phyloP scores from a whole-genome alignment of 2,888 invertebrate genomes.

The Scaptomyza parva region DNA sequence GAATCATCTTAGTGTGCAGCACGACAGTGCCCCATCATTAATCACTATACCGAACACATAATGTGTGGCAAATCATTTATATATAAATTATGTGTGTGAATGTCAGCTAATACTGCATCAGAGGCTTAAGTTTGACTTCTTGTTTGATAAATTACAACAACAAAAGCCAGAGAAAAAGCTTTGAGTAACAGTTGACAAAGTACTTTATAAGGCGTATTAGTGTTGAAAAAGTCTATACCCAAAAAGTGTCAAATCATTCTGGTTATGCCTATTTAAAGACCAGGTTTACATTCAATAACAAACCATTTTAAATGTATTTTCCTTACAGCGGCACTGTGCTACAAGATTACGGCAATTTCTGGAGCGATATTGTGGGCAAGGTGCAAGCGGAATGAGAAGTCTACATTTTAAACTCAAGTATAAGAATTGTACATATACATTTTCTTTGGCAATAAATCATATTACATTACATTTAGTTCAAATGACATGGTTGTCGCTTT shows the following conservation, averaged over 20 bases:
- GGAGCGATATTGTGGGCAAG: slow-evolving; percentile 89
- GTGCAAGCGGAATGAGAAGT: slow-evolving; percentile 65
- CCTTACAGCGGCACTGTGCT: slow-evolving; percentile 90
- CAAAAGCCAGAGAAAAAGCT: background rate
- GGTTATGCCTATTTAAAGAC: slow-evolving; percentile 44
- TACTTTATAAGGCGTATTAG: slow-evolving; percentile 20
- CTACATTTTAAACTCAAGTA: slow-evolving; percentile 6
- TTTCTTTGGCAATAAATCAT: slow-evolving; percentile 62
- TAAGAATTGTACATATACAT: slow-evolving; percentile 31
- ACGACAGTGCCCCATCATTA: slow-evolving; percentile 54
- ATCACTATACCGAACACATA: slow-evolving; percentile 53
- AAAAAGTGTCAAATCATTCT: slow-evolving; percentile 54
- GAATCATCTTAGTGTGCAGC: slow-evolving; percentile 1
- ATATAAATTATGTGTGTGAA: slow-evolving; percentile 39
- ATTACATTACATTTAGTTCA: slow-evolving; percentile 52
- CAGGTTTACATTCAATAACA: slow-evolving; percentile 32
- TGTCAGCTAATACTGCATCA: slow-evolving; percentile 3
- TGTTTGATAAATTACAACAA: slow-evolving; percentile 45
- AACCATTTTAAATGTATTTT: slow-evolving; percentile 4
- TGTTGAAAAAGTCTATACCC: slow-evolving; percentile 10
- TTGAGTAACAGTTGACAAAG: background rate
- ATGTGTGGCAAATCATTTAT: slow-evolving; percentile 43
- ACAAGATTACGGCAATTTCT: slow-evolving; percentile 91
- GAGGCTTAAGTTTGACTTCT: slow-evolving; percentile 5
- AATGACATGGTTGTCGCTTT: slow-evolving; percentile 29